Conservation (phyloP, 2,888 invertebrate genomes). For the Stenichneumon culpator region DNA sequence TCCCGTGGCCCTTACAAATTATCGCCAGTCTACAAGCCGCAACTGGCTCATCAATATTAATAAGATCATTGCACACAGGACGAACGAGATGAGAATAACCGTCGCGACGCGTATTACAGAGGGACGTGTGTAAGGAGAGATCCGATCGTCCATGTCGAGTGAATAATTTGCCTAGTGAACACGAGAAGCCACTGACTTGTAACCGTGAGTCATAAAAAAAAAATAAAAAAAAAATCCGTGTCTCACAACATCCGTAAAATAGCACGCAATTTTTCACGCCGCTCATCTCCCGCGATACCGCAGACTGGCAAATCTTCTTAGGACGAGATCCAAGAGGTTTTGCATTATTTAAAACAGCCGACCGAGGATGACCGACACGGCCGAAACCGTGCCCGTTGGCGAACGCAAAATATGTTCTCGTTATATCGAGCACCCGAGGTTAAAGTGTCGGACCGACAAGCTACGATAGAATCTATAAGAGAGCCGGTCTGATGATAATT, state of each 20-base stretch:
- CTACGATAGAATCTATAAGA: slow-evolving; percentile 75
- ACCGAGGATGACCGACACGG: slow-evolving; percentile 45
- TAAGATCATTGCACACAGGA: slow-evolving; percentile 72
- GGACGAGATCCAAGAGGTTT: slow-evolving; percentile 37
- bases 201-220: slow-evolving; percentile 33
- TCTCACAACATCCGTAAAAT: slow-evolving; percentile 14
- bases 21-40: slow-evolving; percentile 69
- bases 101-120: slow-evolving; percentile 37
- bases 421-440: slow-evolving; percentile 62
- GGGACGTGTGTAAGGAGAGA: slow-evolving; percentile 27
- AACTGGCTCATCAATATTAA: slow-evolving; percentile 78
- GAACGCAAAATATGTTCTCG: slow-evolving; percentile 69
- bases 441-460: slow-evolving; percentile 77
- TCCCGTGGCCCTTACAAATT: slow-evolving; percentile 72
- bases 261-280: slow-evolving; percentile 18
- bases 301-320: slow-evolving; percentile 39
- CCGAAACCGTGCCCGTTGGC: slow-evolving; percentile 72
- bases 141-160: slow-evolving; percentile 14
- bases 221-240: background rate
- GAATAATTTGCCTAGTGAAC: slow-evolving; percentile 36
- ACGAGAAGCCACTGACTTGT: slow-evolving; percentile 13
- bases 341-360: slow-evolving; percentile 47
- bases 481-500: slow-evolving; percentile 74
- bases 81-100: slow-evolving; percentile 51
- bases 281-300: slow-evolving; percentile 28